Base-by-base conservation (phyloP, 2,797 vertebrate genomes). In the Esox lucius region DNA sequence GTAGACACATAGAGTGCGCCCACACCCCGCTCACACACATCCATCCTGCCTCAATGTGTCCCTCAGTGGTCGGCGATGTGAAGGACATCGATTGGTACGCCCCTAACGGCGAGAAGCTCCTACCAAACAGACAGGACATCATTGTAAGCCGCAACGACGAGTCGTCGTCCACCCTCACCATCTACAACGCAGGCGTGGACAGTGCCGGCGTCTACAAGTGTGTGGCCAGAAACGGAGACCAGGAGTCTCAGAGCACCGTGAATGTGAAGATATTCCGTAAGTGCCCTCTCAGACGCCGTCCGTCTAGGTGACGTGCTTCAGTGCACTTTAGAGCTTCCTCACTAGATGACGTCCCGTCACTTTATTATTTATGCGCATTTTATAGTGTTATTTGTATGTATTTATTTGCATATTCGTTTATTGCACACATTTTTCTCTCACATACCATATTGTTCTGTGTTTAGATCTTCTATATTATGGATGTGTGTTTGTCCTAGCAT, bases 181-280 rank as follows among this genome's bases (percentile, higher is more conserved):
- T 99, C 82, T 99, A 99, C 92, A 96, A 96, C 0, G 97, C 96
- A 82, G 93, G 92, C 61, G 94, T 97, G 0, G 96, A 98, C 19
- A 96, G 94, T 0, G 96, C 97, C 0, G 97, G 98, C 75, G 97
- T 97, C 88, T 99, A 99, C 91, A 98, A 96, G 89, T 99, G 98
- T 0, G 94, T 98, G 79, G 96, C 97, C 61, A 95, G 90, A 31
- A 86, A 78, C 2, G 95, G 91, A 0, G 95, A 96, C 68, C 93
- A 92, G n/a, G 96, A 98, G 78, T 94, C 95, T 0, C 94, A 98
- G 90, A 94, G 96, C 85, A 98, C 97, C 0, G 96, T 99, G 83
- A 95, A 95, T 0, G 96, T 99, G 71, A 96, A 96, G 82, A 97
- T 99, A 70, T 99, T 97, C 87, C 97, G 98, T 99, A 93, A 98